These are phyloP conservation scores for Clamator glandarius DNA, from an alignment of 2,797 vertebrate species.

Conservation along the genomic window DNA sequence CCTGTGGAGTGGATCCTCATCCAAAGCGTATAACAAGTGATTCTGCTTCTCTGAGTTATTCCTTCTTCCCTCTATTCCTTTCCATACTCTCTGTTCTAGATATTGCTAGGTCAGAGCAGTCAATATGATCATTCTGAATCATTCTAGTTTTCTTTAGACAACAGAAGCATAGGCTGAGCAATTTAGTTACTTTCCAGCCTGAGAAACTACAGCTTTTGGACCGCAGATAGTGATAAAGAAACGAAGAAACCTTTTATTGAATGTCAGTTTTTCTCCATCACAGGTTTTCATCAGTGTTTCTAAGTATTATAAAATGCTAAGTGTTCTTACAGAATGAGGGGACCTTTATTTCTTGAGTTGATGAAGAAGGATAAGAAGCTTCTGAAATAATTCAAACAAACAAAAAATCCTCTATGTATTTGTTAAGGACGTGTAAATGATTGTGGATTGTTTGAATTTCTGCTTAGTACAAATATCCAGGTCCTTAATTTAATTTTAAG, in stretches of 20 bases:
- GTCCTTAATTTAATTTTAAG: not conserved
- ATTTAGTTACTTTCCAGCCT: not conserved
- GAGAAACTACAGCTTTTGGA: not conserved
- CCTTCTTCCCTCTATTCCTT: not conserved
- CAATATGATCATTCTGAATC: not conserved
- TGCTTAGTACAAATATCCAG: not conserved
- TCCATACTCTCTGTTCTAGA: not conserved
- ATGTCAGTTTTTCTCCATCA: not conserved
- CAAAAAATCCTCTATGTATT: rapidly evolving
- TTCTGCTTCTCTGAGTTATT: not conserved
- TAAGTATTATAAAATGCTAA: not conserved
- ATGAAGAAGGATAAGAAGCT: not conserved
- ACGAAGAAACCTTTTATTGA: not conserved
- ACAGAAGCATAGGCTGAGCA: not conserved
- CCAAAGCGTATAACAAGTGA: not conserved
- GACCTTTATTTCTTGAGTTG: not conserved
- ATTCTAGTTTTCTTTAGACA: not conserved
- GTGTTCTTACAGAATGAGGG: not conserved
- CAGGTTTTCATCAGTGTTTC: not conserved
- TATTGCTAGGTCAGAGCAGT: not conserved
- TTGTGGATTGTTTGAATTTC: not conserved
- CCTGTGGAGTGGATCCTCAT: not conserved
- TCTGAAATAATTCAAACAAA: not conserved
- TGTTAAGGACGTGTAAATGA: not conserved
- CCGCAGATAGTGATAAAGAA: not conserved